Evolutionary conservation across 2,797 vertebrate species (phyloP), one percentile per base, ranked within the genome.

Genomic region (Euphonia xanthogaster): DNA sequence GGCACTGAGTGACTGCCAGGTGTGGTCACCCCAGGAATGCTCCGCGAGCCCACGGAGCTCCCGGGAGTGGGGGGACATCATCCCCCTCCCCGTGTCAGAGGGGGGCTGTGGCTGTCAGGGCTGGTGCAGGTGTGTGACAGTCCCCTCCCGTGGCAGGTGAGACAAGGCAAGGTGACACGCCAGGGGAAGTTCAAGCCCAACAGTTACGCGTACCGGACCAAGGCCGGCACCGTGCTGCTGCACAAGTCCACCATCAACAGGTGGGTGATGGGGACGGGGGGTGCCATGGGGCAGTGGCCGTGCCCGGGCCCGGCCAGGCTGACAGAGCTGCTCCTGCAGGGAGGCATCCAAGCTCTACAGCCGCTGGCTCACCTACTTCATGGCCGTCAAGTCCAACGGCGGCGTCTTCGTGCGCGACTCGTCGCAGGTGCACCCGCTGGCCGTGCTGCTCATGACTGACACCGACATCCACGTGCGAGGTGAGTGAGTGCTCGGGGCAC

Each of bases 241-340:
- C 99, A 99, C 95, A 99, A 99, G 76, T 98, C 99, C 3, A 98
- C 99, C 5, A 98, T 99, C 86, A 99, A 99, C 98, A 99, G 99
- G 99, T 99, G 71, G 47, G 96, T 62, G 83, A 10, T 1, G 24
- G 72, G 54, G 5, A 2, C 6, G 12, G 40, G 16, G 48, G 65
- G 15, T 58, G n/a, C 28, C n/a, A 0, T 1, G 2, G 71, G 82
- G 60, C 73, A 1, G n/a, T 2, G 55, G 12, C 27, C 2, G 20
- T 6, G n/a, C 37, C 4, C 0, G 23, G 0, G 47, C 4, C 45
- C 2, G 1, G 6, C 6, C 1, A 7, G 39, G 30, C 14, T 93
- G 63, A 95, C 4, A 0, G 40, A 8, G 66, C 35, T 66, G 18
- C 60, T n/a, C 61, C 70, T 4, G 23, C 95, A 98, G 98, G 96